Base-by-base conservation (phyloP, 2,113 vertebrate genomes). In the Cyphomyrus discorhynchus region DNA sequence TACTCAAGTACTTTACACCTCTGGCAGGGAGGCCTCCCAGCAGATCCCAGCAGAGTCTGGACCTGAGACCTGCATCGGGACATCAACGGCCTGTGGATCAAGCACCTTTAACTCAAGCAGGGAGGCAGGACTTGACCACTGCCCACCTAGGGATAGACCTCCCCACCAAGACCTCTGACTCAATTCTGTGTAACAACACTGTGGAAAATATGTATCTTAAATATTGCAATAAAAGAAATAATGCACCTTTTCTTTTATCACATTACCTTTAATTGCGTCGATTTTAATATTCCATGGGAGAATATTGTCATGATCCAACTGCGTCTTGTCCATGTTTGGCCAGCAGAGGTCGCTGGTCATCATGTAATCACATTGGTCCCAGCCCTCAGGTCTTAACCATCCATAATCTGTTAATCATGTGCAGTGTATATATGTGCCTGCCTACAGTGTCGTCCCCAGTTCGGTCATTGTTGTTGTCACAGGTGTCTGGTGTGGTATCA, bases 1-100 rank as follows among this genome's bases (percentile, higher is more conserved):
- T 42, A 42, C 39, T 42, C 39, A 42, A 42, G 39, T 42, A 42
- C 39, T 42, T 42, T 42, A 42, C 39, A 42, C 39, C 39, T 42
- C 39, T 3, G 39, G 39, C 39, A 42, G 3, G 45, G 98, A 99
- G 86, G 98, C 98, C 90, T 97, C 97, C 0, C 96, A 95, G 58
- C 90, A 45, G 94, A 95, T 97, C 97, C 0, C 96, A 95, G 58
- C 90, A 45, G 94, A 95, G 87, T 47, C 85, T 58, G 91, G 89
- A 82, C 66, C 89, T 52, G 86, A n/a, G 0, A 9, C 24, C 62
- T 86, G 24, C 21, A 94, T 92, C 11, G 91, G 88, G 0, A 53
- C 92, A 80, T 93, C 53, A 2, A 90, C 15, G 1, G 88, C 88
- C 90, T 92, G 93, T 89, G 93, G 92, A 93, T 94, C 92, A 88